Base-by-base conservation (phyloP, 2,888 invertebrate genomes). In the Dryomyza anilis region DNA sequence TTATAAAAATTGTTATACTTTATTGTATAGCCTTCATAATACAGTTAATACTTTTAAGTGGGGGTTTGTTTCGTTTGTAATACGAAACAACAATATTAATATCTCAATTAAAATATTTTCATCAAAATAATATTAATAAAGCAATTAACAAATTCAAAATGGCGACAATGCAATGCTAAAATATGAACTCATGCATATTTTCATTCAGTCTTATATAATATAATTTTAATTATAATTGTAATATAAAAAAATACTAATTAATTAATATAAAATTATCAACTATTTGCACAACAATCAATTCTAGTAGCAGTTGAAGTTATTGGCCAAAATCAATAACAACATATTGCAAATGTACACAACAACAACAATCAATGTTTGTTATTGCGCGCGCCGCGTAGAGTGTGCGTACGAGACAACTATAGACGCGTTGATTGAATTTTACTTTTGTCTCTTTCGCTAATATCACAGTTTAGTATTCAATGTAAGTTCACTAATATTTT, bases 401-500 rank as follows among this genome's bases (percentile, higher is more conserved):
- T n/a, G n/a, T n/a, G n/a, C n/a, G n/a, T n/a, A n/a, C n/a, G n/a
- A n/a, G n/a, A n/a, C n/a, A n/a, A n/a, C n/a, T n/a, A n/a, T n/a
- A n/a, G n/a, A n/a, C n/a, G n/a, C n/a, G n/a, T n/a, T n/a, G n/a
- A n/a, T n/a, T n/a, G n/a, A n/a, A n/a, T n/a, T n/a, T 25, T 25
- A 25, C 23, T 12, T 43, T 3, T 43, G 2, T 25, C 10, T 12
- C 3, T 4, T 21, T 21, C 4, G 8, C 61, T 55, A 57, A 67
- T 69, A 69, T 69, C 69, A 69, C 69, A 69, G 69, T 57, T 64
- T 36, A 52, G 19, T 62, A 21, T 48, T 21, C 14, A 52, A 30
- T 48, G 48, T 57, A 29, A 30, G 36, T 62, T 39, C 30, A 39
- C 23, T 53, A 63, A 50, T 36, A 59, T 57, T 61, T 62, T 27